Conservation (phyloP, 2,888 invertebrate species). For the Diarsia brunnea region DNA sequence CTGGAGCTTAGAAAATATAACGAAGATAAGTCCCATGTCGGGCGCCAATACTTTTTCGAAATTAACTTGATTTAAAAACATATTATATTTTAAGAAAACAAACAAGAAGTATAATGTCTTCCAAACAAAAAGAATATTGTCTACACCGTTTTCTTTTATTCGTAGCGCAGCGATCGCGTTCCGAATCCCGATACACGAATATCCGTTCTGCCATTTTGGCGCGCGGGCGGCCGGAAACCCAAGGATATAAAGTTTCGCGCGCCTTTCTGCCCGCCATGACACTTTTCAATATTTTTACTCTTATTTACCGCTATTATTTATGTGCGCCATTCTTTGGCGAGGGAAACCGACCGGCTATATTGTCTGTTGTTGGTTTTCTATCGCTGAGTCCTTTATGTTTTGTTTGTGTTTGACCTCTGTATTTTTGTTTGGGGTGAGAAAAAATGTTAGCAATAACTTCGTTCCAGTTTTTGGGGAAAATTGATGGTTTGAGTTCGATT, state of each 20-base stretch:
- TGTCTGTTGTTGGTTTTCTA: slow-evolving; percentile 75
- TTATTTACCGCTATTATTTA: slow-evolving; percentile 90
- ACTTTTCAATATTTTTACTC: slow-evolving; percentile 90
- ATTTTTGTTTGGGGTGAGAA: slow-evolving; percentile 50
- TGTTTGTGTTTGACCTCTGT: slow-evolving; percentile 66
- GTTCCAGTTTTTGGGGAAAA: slow-evolving; percentile 17
- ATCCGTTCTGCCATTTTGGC: slow-evolving; percentile 89
- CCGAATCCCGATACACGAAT: slow-evolving; percentile 84
- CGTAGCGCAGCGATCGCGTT: slow-evolving; percentile 71
- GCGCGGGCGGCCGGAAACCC: slow-evolving; percentile 88
- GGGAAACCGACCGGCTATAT: slow-evolving; percentile 81
- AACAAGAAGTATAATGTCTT: slow-evolving; percentile 9
- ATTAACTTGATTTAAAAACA: neutral
- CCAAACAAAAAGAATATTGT: slow-evolving; percentile 71
- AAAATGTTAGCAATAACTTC: slow-evolving; percentile 26
- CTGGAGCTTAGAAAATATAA: neutral
- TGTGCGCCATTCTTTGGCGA: slow-evolving; percentile 84
- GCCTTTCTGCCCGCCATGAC: slow-evolving; percentile 88
- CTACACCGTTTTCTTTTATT: slow-evolving; percentile 74
- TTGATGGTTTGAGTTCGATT: neutral
- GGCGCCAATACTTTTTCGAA: slow-evolving; percentile 33
- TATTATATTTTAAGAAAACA: neutral
- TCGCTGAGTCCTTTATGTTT: slow-evolving; percentile 70
- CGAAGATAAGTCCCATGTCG: slow-evolving; percentile 26
- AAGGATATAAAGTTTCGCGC: slow-evolving; percentile 89